These are phyloP conservation scores for Mus minutoides DNA, from an alignment of 2,797 vertebrate genomes.

Conservation along the genomic window DNA sequence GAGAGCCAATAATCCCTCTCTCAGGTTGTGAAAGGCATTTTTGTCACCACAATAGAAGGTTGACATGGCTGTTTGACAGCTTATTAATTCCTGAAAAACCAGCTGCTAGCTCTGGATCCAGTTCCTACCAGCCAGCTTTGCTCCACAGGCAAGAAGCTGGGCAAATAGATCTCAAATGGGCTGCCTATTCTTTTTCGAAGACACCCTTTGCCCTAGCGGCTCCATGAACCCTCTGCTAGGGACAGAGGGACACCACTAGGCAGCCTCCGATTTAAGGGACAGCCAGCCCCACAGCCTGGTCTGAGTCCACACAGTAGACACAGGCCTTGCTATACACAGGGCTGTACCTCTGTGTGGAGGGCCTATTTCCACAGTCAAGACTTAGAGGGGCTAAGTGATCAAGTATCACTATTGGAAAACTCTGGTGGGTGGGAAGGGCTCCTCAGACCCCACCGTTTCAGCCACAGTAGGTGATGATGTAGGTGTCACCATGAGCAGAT, in stretches of 20 bases:
- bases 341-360: neutral
- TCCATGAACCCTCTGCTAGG: neutral
- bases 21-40: neutral
- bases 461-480: neutral
- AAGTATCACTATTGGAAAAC: neutral
- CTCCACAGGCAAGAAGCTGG: neutral
- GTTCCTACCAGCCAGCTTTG: neutral
- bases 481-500: neutral
- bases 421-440: neutral
- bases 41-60: neutral
- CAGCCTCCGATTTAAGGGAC: neutral
- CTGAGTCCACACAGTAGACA: neutral
- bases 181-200: neutral
- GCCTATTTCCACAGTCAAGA: neutral
- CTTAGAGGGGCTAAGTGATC: neutral
- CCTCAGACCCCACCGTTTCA: neutral
- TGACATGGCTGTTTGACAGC: neutral
- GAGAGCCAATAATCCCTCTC: neutral
- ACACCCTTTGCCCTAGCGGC: neutral
- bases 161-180: neutral
- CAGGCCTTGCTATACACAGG: neutral
- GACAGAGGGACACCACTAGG: neutral
- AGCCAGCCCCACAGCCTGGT: neutral
- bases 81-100: neutral
- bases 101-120: neutral